These are phyloP conservation scores for Parnassius smintheus DNA, from an alignment of 2,888 invertebrate genomes.

Conservation along the genomic window DNA sequence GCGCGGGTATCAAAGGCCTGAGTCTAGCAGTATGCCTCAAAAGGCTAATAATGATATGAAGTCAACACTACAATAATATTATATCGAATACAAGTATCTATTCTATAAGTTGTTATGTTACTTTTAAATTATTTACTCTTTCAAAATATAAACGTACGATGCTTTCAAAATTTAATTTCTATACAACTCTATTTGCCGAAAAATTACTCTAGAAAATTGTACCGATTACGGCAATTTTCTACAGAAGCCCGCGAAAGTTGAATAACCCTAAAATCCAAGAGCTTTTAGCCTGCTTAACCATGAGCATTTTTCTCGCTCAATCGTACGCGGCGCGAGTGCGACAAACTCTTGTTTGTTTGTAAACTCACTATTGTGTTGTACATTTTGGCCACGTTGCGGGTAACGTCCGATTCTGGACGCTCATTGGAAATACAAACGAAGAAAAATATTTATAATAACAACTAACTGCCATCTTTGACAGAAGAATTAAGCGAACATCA, in stretches of 20 bases:
- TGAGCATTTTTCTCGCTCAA: slow-evolving; percentile 46
- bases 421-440: slow-evolving; percentile 3
- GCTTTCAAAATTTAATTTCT: slow-evolving; percentile 7
- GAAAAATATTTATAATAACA: not conserved
- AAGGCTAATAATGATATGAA: too few species aligned
- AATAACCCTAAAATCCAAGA: slow-evolving; percentile 58
- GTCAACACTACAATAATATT: too few species aligned
- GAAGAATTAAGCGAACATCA: too few species aligned
- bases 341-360: slow-evolving; percentile 63
- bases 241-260: slow-evolving; percentile 51
- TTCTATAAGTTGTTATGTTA: too few species aligned
- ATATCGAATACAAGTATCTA: too few species aligned
- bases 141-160: too few species aligned
- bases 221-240: slow-evolving; percentile 23
- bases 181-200: not conserved
- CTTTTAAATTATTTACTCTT: too few species aligned
- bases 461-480: too few species aligned
- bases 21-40: too few species aligned
- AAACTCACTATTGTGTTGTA: slow-evolving; percentile 46
- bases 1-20: too few species aligned
- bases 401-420: slow-evolving; percentile 24
- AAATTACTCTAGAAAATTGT: slow-evolving; percentile 24
- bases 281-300: slow-evolving; percentile 45
- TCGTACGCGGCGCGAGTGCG: slow-evolving; percentile 44
- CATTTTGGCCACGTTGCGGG: slow-evolving; percentile 34